Conservation (phyloP, 37 sponge, comb jelly and placozoan species). For the Spongilla lacustris region DNA sequence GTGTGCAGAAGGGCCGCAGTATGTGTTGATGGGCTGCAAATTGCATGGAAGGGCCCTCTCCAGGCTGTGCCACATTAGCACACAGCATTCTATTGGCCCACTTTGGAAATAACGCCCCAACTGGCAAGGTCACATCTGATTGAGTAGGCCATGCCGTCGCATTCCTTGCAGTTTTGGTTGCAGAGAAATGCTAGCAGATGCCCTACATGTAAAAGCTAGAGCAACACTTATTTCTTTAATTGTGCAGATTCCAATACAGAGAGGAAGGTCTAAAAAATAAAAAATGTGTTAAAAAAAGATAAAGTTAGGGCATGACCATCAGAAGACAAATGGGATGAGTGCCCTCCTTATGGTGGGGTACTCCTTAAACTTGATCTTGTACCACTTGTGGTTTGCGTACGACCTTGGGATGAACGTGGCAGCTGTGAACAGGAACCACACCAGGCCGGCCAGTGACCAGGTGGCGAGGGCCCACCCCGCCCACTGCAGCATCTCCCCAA, state of each 20-base stretch:
- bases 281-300: background rate
- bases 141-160: background rate
- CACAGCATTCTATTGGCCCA: background rate
- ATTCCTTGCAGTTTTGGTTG: background rate
- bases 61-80: too few relatives aligned
- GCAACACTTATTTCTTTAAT: background rate
- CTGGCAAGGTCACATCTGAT: background rate
- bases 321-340: conserved; percentile 83
- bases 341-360: conserved; percentile 75
- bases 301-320: background rate
- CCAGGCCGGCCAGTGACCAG: conserved; percentile 84
- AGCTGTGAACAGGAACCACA: conserved; percentile 71
- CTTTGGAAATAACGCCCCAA: background rate
- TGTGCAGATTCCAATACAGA: background rate
- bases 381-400: conserved; percentile 80
- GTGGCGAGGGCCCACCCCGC: conserved; percentile 82
- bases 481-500: conserved; percentile 88
- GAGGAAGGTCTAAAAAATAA: too few relatives aligned
- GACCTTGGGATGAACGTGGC: conserved; percentile 73
- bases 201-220: background rate
- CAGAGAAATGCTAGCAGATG: background rate
- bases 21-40: too few relatives aligned
- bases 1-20: too few relatives aligned
- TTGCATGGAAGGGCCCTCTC: too few relatives aligned
- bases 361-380: conserved; percentile 56